Conservation (phyloP, 2,888 invertebrate genomes). For the Ptychoptera albimana region DNA sequence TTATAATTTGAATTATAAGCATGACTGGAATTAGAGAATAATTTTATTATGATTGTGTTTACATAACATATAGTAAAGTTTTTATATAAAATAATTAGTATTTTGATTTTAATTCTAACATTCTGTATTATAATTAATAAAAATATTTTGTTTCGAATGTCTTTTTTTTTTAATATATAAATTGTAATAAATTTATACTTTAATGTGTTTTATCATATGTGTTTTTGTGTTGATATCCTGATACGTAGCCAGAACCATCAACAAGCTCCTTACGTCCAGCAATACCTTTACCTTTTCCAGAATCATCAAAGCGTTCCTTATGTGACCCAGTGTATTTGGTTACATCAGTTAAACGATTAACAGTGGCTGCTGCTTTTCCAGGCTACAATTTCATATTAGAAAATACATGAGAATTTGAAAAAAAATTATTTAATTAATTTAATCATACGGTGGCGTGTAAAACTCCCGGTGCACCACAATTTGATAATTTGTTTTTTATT, state of each 20-base stretch:
- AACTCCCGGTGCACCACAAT: constrained; percentile 63
- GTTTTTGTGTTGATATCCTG: constrained; percentile 72
- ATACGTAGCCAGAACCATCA: constrained; percentile 64
- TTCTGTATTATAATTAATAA: too few relatives aligned
- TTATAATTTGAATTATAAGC: too few relatives aligned
- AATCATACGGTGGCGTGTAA: constrained; percentile 27
- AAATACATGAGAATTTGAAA: constrained; percentile 6
- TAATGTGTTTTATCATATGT: constrained; percentile 48
- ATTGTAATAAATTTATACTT: constrained; percentile 4
- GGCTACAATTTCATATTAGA: constrained; percentile 16
- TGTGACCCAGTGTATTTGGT: constrained; percentile 79
- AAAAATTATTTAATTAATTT: background rate
- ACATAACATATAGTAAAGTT: too few relatives aligned
- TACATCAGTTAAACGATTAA: constrained; percentile 66
- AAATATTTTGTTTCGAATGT: too few relatives aligned
- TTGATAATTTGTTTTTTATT: constrained; percentile 63
- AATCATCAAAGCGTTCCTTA: constrained; percentile 69
- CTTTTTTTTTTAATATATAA: too few relatives aligned
- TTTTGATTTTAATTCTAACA: too few relatives aligned
- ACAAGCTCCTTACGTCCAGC: constrained; percentile 62
- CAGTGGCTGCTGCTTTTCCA: constrained; percentile 29
- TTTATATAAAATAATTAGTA: too few relatives aligned
- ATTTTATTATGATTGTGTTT: too few relatives aligned
- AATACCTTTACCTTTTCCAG: constrained; percentile 74
- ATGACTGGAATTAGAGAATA: too few relatives aligned